Evolutionary conservation across 2,113 vertebrate species (phyloP), one percentile per base, ranked within the genome.

Genomic region (Cariama cristata): DNA sequence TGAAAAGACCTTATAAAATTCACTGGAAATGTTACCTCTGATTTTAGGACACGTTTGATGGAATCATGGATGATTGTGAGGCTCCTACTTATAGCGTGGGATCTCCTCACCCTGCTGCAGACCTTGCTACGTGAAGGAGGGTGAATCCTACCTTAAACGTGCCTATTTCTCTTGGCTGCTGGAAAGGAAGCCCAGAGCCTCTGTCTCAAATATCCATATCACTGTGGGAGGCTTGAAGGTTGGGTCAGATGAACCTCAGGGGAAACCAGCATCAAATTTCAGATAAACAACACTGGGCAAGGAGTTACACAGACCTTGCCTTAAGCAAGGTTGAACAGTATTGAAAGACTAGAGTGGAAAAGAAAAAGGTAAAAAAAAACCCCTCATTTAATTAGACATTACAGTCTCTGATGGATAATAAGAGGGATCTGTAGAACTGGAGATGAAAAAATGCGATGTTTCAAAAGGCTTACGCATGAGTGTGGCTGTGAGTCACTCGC

Each of bases 221-320:
- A 0, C 35, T 14, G 44, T 63, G 66, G 60, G 68, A 95, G 68
- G 47, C 47, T 47, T 93, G 77, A 40, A 93, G n/a, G 4, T 20
- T 67, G 73, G 35, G n/a, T 81, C 68, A 56, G 79, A 76, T 89
- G 79, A 84, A 85, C 73, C 32, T 93, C 50, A 23, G 16, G 27
- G 24, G 56, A 93, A 94, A 79, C 15, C 69, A 85, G 90, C 35
- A 14, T 95, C 95, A 72, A 19, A 47, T 96, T 93, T 93, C 93
- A 93, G 69, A 82, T 68, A 85, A 82, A 85, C 64, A 56, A 38
- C 3, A 6, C 50, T 80, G 64, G 64, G 56, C 68, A 89, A 67
- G 56, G 44, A 91, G 84, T 74, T 79, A 49, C 23, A 40, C 42
- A 74, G 64, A 75, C 35, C 47, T 81, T 59, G 72, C 67, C 89